Evolutionary conservation across 2,113 vertebrate genomes (phyloP), one percentile per base, ranked within the genome.

Genomic region (Promerops cafer): DNA sequence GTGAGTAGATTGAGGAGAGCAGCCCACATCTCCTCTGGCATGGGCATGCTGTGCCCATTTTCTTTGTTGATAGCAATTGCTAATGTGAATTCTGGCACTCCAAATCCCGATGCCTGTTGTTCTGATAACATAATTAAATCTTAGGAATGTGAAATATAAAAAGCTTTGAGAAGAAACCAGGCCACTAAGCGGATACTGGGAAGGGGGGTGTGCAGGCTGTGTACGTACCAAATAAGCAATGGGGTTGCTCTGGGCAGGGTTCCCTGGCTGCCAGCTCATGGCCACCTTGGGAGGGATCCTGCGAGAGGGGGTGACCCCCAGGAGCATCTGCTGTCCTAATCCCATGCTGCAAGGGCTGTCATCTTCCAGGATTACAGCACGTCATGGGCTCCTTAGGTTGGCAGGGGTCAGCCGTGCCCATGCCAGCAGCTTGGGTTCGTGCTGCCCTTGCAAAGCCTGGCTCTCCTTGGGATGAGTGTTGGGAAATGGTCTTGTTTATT

Each of bases 61-160:
- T 94, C 93, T 96, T 92, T 94, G 94, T 91, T 95, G 93, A 93
- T 95, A 96, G 94, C 96, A 96, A 93, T 96, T 90, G 93, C 96
- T 97, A 95, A 96, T 94, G 95, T 92, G 94, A 96, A 94, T 96
- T 96, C 90, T 96, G 88, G 96, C 92, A 97, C 92, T 96, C 96
- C 72, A 90, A 91, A 94, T 93, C 92, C 88, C 21, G 90, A 90
- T 95, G 93, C 90, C 96, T 95, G 94, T 96, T 96, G 94, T 93
- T 95, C 95, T 96, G 96, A 96, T 95, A 96, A 95, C 93, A 60
- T 96, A 96, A 96, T 96, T 97, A 97, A 96, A 94, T 96, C 90
- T 90, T 92, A 87, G 76, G 93, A 93, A 93, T 94, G 90, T 89
- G 91, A 94, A 97, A 95, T 94, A 90, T 82, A 95, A 95, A 97